phyloP scores from a whole-genome alignment of 2,797 vertebrate species.

The Phaenicophaeus curvirostris region DNA sequence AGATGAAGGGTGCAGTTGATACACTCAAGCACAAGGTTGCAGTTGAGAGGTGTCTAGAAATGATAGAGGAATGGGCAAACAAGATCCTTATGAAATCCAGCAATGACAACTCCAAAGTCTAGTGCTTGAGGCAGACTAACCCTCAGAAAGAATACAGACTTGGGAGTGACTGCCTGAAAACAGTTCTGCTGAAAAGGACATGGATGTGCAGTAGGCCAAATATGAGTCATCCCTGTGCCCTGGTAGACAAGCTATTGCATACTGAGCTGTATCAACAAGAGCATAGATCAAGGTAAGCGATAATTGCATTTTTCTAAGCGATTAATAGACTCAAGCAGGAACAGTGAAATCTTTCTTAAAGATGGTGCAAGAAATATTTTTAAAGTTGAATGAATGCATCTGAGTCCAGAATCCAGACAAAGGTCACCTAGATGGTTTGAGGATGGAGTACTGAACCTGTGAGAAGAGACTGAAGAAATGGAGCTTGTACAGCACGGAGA shows the following conservation, averaged over 20 bases:
- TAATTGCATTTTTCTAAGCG: background rate
- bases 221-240: background rate
- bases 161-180: background rate
- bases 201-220: background rate
- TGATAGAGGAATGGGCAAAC: background rate
- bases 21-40: background rate
- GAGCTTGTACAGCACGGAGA: background rate
- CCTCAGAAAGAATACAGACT: background rate
- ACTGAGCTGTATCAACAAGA: background rate
- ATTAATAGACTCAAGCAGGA: background rate
- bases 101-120: background rate
- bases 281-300: background rate
- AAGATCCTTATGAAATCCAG: background rate
- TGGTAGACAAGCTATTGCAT: background rate
- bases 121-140: background rate
- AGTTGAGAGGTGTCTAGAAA: background rate
- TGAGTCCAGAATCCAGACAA: background rate
- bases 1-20: fast-evolving
- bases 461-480: background rate
- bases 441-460: background rate
- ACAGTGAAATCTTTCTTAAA: background rate
- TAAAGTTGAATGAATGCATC: background rate
- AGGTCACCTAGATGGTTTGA: background rate
- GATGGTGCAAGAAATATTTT: background rate
- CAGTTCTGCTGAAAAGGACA: background rate